Percentiles rank a stretch among this genome's conserved stretches.
phyloP scores from a whole-genome alignment of 2,888 invertebrate genomes.

The Drosophila neutralis region DNA sequence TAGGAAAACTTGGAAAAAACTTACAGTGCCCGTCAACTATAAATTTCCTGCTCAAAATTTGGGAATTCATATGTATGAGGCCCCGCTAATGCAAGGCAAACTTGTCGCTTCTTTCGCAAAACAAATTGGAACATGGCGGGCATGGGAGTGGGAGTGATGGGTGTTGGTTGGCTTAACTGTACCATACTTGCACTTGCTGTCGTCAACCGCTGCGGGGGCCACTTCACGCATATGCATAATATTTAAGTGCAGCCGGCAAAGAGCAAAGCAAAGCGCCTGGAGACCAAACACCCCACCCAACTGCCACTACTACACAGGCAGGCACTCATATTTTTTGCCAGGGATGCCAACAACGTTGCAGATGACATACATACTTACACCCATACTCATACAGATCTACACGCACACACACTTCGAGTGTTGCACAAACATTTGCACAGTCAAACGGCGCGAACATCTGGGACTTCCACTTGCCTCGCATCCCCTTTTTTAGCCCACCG shows the following conservation, averaged over 20 bases:
- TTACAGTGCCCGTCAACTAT: conserved; percentile 26
- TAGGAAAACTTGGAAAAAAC: conserved; percentile 22
- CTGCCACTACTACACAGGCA: neutral
- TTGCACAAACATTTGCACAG: conserved; percentile 74
- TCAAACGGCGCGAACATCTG: conserved; percentile 63
- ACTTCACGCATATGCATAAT: conserved; percentile 77
- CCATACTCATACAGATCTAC: neutral
- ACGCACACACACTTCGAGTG: conserved; percentile 62
- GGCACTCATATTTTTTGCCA: conserved; percentile 71
- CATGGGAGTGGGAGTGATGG: neutral
- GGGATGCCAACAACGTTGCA: conserved; percentile 36
- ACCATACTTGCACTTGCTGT: conserved; percentile 59
- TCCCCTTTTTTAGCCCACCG: neutral
- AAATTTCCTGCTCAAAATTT: conserved; percentile 21
- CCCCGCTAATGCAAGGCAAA: conserved; percentile 22
- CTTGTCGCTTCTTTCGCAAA: conserved; percentile 39
- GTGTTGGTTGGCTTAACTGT: conserved; percentile 27
- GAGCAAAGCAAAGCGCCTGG: conserved; percentile 73
- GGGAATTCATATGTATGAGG: conserved; percentile 20
- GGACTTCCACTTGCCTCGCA: conserved; percentile 10
- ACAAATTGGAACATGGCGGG: conserved; percentile 45
- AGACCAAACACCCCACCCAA: neutral
- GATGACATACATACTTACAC: conserved; percentile 23
- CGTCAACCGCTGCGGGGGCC: conserved; percentile 51
- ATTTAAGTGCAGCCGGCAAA: conserved; percentile 75